Conservation (phyloP, 2,888 invertebrate genomes). For the Sialis fuliginosa region DNA sequence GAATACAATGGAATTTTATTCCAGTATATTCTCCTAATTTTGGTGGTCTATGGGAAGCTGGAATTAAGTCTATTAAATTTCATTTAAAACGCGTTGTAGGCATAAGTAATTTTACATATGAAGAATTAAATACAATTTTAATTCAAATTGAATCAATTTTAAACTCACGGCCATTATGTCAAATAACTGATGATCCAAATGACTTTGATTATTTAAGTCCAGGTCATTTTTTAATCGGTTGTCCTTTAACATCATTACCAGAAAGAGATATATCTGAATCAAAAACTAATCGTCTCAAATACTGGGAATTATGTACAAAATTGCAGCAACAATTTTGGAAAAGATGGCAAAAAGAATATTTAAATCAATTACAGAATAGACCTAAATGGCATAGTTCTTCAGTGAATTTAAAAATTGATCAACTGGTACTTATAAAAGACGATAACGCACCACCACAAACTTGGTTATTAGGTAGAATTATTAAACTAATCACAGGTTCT, state of each 20-base stretch:
- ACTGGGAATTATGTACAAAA: conserved; percentile 10
- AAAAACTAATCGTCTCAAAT: background rate
- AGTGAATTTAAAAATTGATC: background rate
- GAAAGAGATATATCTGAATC: background rate
- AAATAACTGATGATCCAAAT: conserved; percentile 4
- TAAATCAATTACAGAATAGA: background rate
- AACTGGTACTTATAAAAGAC: background rate
- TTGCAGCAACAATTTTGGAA: conserved; percentile 16
- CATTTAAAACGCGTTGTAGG: conserved; percentile 13
- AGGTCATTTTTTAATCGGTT: conserved; percentile 6
- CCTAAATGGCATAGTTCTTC: background rate
- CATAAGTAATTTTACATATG: conserved; percentile 9
- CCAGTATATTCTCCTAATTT: conserved; percentile 14
- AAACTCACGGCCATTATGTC: conserved; percentile 12
- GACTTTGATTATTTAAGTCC: conserved; percentile 1
- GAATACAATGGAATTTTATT: conserved; percentile 14
- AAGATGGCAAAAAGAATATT: conserved; percentile 9
- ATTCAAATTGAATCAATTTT: conserved; percentile 12
- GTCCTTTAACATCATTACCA: conserved; percentile 7
- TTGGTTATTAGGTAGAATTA: background rate
- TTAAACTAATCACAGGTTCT: background rate
- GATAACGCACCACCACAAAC: background rate
- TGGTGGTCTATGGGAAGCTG: conserved; percentile 15
- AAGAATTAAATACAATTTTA: conserved; percentile 12
- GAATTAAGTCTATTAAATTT: conserved; percentile 13